Evolutionary conservation across 2,888 invertebrate genomes (phyloP).

Genomic region (Euproctis similis): DNA sequence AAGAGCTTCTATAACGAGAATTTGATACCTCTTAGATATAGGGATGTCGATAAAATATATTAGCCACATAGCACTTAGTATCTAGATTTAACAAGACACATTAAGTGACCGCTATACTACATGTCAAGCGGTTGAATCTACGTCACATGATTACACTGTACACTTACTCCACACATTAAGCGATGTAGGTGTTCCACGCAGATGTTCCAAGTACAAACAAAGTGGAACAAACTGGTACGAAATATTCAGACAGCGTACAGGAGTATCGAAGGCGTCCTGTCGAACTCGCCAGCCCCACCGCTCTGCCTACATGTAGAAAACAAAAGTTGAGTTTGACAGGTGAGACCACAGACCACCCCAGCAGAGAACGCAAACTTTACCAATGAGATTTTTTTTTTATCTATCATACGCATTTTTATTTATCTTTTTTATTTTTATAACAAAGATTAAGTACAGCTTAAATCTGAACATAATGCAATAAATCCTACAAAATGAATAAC

Average conservation of each 20-base stretch:
- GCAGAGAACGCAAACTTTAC: conserved; percentile 10
- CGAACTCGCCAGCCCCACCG: conserved; percentile 78
- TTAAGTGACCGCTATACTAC: conserved; percentile 17
- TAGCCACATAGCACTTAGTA: no score
- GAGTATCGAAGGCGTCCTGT: conserved; percentile 70
- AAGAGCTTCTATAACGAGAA: no score
- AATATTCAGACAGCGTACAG: conserved; percentile 37
- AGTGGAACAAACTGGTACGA: conserved; percentile 51
- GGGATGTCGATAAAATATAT: no score
- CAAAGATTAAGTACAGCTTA: no score
- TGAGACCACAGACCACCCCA: conserved; percentile 49
- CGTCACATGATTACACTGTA: conserved; percentile 20
- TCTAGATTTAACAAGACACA: no score
- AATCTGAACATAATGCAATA: no score
- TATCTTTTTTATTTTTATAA: no score
- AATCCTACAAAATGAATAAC: no score
- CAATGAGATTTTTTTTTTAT: no score
- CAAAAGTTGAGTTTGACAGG: conserved; percentile 82
- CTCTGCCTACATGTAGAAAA: conserved; percentile 78
- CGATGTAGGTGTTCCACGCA: conserved; percentile 61
- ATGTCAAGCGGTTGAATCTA: conserved; percentile 14
- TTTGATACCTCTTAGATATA: no score
- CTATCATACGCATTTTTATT: no score
- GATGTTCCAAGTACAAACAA: conserved; percentile 55
- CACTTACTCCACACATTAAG: conserved; percentile 51